These are phyloP conservation scores for Platorchestia sp. DNA, from an alignment of 1,140 invertebrate genomes.

Conservation along the genomic window DNA sequence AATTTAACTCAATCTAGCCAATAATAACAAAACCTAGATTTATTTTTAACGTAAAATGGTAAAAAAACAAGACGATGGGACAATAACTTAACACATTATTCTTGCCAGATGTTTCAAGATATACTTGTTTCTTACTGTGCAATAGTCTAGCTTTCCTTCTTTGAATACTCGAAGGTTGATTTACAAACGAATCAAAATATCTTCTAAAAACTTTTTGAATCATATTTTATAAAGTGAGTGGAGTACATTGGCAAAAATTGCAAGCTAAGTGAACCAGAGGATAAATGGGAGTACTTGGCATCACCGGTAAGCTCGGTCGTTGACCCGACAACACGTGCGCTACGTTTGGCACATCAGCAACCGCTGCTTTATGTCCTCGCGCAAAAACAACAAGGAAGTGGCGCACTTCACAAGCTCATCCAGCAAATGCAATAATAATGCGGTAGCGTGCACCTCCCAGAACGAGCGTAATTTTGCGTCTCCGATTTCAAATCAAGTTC, in stretches of 20 bases:
- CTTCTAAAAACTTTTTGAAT: neutral
- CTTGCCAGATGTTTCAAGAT: neutral
- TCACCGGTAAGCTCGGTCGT: neutral
- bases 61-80: neutral
- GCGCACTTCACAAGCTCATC: neutral
- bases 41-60: neutral
- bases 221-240: neutral
- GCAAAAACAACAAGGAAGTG: neutral
- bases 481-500: neutral
- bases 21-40: neutral
- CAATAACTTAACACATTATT: neutral
- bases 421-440: neutral
- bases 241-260: neutral
- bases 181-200: neutral
- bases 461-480: neutral
- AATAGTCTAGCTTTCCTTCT: neutral
- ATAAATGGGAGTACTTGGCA: neutral
- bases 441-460: neutral
- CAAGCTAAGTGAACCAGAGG: neutral
- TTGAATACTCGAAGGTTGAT: neutral
- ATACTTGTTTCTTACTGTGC: neutral
- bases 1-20: neutral
- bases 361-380: neutral
- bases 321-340: slow-evolving; percentile 48
- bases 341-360: slow-evolving; percentile 41